These are phyloP conservation scores for Psittacula echo DNA, from an alignment of 2,797 vertebrate species.

Conservation along the genomic window DNA sequence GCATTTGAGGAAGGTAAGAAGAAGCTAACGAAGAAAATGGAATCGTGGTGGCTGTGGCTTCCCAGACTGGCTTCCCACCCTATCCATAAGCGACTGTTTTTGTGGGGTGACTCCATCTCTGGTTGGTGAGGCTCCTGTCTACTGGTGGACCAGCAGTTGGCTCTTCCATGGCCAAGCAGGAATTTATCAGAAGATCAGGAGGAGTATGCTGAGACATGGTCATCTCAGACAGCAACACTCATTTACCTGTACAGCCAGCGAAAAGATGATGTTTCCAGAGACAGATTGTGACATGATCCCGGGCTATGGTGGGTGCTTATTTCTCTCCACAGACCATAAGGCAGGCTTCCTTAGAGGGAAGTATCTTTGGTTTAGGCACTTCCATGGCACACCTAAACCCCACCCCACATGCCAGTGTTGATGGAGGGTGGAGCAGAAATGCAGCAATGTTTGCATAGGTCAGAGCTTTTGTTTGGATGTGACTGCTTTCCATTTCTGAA, in stretches of 20 bases:
- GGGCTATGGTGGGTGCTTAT: not conserved
- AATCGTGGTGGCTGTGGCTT: not conserved
- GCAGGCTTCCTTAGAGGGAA: not conserved
- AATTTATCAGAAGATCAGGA: not conserved
- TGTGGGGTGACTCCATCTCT: not conserved
- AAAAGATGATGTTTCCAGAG: not conserved
- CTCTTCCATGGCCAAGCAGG: not conserved
- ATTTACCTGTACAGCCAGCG: not conserved
- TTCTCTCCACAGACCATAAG: not conserved
- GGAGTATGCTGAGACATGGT: not conserved
- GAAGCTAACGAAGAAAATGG: not conserved
- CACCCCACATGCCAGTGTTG: not conserved
- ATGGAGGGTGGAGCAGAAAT: not conserved
- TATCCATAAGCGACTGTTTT: rapidly evolving
- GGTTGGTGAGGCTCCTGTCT: not conserved
- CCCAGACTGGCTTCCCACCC: not conserved
- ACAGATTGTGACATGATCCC: not conserved
- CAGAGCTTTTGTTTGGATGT: not conserved
- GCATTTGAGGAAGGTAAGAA: not conserved
- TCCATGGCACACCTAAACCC: not conserved
- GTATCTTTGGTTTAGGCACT: not conserved
- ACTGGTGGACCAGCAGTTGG: not conserved
- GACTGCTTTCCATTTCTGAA: not conserved
- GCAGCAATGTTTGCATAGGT: not conserved
- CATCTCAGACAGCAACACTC: not conserved